A percentile compares a stretch with the other conserved stretches of the same genome.
These are phyloP conservation scores for Drosophila demipolita DNA, from an alignment of 2,888 invertebrate genomes.

Conservation along the genomic window DNA sequence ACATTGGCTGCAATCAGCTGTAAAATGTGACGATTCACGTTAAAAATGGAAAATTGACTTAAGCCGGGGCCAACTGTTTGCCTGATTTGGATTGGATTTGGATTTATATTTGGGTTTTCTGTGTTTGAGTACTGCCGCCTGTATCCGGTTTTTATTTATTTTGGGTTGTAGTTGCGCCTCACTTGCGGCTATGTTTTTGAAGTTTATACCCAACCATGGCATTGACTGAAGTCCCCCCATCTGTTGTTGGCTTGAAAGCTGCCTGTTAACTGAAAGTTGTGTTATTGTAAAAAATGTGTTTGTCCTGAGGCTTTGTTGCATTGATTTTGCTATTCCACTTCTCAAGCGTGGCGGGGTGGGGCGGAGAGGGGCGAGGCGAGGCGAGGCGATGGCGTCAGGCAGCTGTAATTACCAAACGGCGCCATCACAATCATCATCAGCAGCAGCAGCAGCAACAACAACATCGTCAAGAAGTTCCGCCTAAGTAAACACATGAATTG, in stretches of 20 bases:
- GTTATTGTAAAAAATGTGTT: constrained; percentile 47
- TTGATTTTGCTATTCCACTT: constrained; percentile 53
- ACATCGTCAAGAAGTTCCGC: constrained; percentile 62
- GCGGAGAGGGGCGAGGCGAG: no score
- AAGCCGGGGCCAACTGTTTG: constrained; percentile 61
- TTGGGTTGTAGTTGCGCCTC: constrained; percentile 58
- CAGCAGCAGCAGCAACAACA: constrained; percentile 25
- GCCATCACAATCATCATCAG: constrained; percentile 17
- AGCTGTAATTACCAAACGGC: constrained; percentile 52
- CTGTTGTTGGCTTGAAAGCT: constrained; percentile 20
- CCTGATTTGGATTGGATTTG: constrained; percentile 62
- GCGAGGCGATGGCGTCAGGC: constrained; percentile 32
- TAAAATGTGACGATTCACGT: constrained; percentile 61
- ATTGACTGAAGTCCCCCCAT: constrained; percentile 6
- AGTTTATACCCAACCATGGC: constrained; percentile 41
- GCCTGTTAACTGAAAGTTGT: constrained; percentile 27
- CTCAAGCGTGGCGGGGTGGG: no score
- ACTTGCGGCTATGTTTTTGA: constrained; percentile 74
- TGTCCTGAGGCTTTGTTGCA: constrained; percentile 46
- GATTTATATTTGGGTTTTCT: constrained; percentile 43
- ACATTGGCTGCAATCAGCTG: constrained; percentile 74
- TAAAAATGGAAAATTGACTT: constrained; percentile 61
- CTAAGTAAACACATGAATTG: constrained; percentile 80
- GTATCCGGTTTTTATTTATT: constrained; percentile 45
- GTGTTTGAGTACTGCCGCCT: constrained; percentile 4